These are phyloP conservation scores for Beris morrisii DNA, from an alignment of 2,888 invertebrate genomes.

Conservation along the genomic window DNA sequence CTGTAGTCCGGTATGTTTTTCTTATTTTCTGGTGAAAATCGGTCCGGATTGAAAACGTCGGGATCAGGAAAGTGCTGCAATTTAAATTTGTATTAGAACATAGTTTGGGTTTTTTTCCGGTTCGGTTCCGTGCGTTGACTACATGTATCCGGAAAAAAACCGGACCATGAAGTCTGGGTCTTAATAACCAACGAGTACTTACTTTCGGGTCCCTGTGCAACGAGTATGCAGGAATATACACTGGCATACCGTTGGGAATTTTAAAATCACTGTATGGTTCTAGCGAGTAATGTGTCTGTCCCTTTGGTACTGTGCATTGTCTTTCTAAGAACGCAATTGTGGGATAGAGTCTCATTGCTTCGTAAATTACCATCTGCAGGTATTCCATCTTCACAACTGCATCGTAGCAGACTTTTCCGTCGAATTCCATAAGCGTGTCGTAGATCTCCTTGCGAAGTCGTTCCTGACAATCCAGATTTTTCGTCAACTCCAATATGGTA, in stretches of 20 bases:
- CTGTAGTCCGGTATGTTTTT: constrained; percentile 49
- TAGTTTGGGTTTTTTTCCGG: constrained; percentile 15
- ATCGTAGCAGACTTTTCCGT: constrained; percentile 47
- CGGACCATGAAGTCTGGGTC: not conserved
- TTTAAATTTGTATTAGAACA: not conserved
- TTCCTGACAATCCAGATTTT: constrained; percentile 47
- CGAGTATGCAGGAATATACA: constrained; percentile 40
- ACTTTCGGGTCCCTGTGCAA: constrained; percentile 42
- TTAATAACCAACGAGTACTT: not conserved
- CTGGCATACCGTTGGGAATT: constrained; percentile 42
- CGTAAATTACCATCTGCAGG: constrained; percentile 55
- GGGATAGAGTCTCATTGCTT: constrained; percentile 53
- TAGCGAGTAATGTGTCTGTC: constrained; percentile 37
- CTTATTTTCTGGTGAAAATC: constrained; percentile 52
- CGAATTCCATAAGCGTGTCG: constrained; percentile 41
- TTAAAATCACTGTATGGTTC: constrained; percentile 40
- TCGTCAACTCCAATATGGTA: constrained; percentile 46
- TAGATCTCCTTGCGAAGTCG: constrained; percentile 49
- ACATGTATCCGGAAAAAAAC: not conserved
- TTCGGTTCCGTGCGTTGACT: too few relatives aligned
- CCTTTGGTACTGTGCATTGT: constrained; percentile 33
- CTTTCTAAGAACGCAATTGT: constrained; percentile 52
- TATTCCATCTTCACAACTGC: constrained; percentile 48
- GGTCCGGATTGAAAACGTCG: constrained; percentile 51
- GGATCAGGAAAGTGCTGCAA: constrained; percentile 53